Conservation (phyloP, 2,113 vertebrate species). For the Clarias macrocephalus region DNA sequence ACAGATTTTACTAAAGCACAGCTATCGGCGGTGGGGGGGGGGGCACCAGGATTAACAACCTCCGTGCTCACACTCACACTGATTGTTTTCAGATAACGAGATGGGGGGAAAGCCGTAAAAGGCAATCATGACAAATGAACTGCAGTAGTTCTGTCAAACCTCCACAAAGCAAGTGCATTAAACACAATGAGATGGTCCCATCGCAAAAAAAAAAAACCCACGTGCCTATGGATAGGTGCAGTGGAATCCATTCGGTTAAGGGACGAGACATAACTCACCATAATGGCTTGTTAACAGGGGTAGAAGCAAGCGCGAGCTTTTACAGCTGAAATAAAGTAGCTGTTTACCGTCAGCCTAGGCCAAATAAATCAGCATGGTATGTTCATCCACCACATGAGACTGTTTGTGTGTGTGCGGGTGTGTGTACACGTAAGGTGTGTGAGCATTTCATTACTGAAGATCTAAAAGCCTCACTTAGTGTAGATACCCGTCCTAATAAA, state of each 20-base stretch:
- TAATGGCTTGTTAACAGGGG: slow-evolving; percentile 85
- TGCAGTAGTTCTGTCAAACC: slow-evolving; percentile 8
- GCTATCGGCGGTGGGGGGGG: neutral
- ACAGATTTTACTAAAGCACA: too few species aligned
- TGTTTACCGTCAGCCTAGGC: slow-evolving; percentile 78
- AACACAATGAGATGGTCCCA: slow-evolving; percentile 29
- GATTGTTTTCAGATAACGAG: slow-evolving; percentile 41
- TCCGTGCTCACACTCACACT: neutral
- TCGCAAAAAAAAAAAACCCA: neutral
- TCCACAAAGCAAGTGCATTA: slow-evolving; percentile 29
- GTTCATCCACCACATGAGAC: slow-evolving; percentile 60
- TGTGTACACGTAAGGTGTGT: slow-evolving; percentile 53
- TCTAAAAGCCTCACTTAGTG: slow-evolving; percentile 62
- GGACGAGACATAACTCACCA: slow-evolving; percentile 77
- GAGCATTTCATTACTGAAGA: slow-evolving; percentile 82
- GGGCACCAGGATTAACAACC: neutral
- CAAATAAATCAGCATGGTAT: slow-evolving; percentile 75
- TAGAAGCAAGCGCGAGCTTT: slow-evolving; percentile 84
- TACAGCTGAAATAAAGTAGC: slow-evolving; percentile 85
- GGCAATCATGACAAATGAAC: slow-evolving; percentile 31
- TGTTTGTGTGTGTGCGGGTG: slow-evolving; percentile 61
- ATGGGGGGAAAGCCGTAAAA: neutral
- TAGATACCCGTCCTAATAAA: slow-evolving; percentile 30
- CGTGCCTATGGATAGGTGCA: slow-evolving; percentile 61
- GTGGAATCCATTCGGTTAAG: slow-evolving; percentile 70